Evolutionary conservation across 1,140 invertebrate species (phyloP), one percentile per base, ranked within the genome.

Genomic region (Bilobella aurantiaca): DNA sequence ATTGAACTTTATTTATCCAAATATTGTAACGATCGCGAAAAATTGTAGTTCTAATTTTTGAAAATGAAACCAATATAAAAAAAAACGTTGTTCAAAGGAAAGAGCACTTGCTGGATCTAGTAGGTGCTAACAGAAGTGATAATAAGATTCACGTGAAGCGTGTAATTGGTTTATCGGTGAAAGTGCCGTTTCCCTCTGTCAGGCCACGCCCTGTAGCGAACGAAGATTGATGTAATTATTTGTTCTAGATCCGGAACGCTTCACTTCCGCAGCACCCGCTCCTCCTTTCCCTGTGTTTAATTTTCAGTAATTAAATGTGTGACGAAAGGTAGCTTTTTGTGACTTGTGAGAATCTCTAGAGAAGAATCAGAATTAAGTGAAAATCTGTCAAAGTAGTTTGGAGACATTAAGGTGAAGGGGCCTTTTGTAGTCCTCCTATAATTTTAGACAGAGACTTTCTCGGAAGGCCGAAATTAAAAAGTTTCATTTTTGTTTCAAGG

Each of bases 151-250:
- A 42, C 18, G 18, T 18, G 49, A 23, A 14, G 49, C 49, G 49
- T 53, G 49, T 53, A 23, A 53, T 23, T 53, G 49, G 49, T 53
- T 53, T 53, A 53, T 53, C 5, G 49, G 49, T 53, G 21, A 53
- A 53, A 53, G 49, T 53, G 49, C 5, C 49, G 25, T 53, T 5
- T 53, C 23, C 23, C 49, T 53, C 37, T 53, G 12, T 53, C 49
- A 5, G 8, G 5, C 25, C 21, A 5, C 23, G 14, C 25, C 3
- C 49, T 53, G 12, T 8, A 42, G 18, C 49, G 21, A 5, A 53
- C 5, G 12, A 5, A 14, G 5, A 8, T 12, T 23, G 3, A 53
- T 53, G 12, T 53, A 53, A 53, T 53, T 53, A 53, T 12, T 53
- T 53, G 12, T 18, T 53, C 49, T 23, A 53, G 12, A 5, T 5